phyloP scores from a whole-genome alignment of 1,140 invertebrate species.

The Aphaenogaster floridana region DNA sequence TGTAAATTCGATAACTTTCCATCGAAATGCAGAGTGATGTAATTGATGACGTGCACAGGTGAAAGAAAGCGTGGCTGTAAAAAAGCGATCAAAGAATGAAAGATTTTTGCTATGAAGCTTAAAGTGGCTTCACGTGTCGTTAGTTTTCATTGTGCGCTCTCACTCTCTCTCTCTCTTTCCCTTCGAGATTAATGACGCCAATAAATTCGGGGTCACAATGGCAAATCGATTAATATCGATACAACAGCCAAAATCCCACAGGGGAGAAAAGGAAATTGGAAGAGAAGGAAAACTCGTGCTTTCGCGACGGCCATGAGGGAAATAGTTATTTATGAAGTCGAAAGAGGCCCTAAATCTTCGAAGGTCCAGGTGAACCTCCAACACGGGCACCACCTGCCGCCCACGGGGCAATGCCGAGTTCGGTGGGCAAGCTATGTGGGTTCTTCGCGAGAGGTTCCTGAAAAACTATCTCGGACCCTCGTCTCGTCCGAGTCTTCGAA shows the following conservation, averaged over 20 bases:
- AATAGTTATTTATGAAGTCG: conserved; percentile 76
- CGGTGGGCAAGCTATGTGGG: conserved; percentile 62
- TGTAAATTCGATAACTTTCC: conserved; percentile 43
- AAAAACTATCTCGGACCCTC: conserved; percentile 68
- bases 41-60: not conserved
- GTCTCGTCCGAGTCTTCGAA: conserved; percentile 28
- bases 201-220: conserved; percentile 43
- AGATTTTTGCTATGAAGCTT: conserved; percentile 30
- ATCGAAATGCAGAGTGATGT: not conserved
- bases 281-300: conserved; percentile 34
- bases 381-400: conserved; percentile 79
- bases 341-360: conserved; percentile 71
- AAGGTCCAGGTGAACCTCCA: conserved; percentile 77
- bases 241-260: not conserved
- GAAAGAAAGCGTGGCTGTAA: conserved; percentile 16
- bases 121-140: conserved; percentile 44
- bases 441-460: conserved; percentile 58
- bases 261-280: not conserved
- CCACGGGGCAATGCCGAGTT: conserved; percentile 57
- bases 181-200: conserved; percentile 29
- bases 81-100: not conserved
- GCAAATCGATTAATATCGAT: conserved; percentile 67
- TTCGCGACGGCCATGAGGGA: conserved; percentile 21
- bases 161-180: not conserved
- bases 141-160: conserved; percentile 28